These are phyloP conservation scores for Manis pentadactyla DNA, from an alignment of 2,797 vertebrate species.

Conservation along the genomic window DNA sequence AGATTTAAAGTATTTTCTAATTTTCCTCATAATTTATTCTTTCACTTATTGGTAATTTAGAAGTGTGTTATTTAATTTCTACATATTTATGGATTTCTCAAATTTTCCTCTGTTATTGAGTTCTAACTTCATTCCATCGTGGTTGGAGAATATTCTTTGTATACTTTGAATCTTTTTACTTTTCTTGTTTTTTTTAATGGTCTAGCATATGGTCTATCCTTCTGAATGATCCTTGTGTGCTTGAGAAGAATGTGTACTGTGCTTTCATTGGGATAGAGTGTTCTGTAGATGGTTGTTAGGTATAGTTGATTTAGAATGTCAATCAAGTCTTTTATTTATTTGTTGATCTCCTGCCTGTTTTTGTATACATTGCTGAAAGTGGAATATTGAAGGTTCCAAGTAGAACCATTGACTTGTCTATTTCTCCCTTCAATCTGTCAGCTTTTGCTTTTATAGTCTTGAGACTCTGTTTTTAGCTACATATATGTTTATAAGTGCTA, in stretches of 20 bases:
- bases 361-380: neutral
- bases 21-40: neutral
- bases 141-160: neutral
- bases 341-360: neutral
- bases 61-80: neutral
- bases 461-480: neutral
- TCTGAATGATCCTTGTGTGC: neutral
- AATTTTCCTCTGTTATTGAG: neutral
- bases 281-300: neutral
- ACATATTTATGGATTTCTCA: neutral
- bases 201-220: neutral
- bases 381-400: neutral
- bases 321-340: neutral
- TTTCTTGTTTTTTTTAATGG: neutral
- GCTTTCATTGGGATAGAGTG: neutral
- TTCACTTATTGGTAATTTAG: neutral
- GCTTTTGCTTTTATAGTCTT: neutral
- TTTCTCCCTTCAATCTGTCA: neutral
- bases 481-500: neutral
- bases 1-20: conserved; percentile 14
- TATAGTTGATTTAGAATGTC: neutral
- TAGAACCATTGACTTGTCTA: neutral
- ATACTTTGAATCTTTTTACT: neutral
- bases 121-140: neutral
- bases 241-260: neutral